phyloP scores from a whole-genome alignment of 2,797 vertebrate species.

The Ataeniobius toweri region DNA sequence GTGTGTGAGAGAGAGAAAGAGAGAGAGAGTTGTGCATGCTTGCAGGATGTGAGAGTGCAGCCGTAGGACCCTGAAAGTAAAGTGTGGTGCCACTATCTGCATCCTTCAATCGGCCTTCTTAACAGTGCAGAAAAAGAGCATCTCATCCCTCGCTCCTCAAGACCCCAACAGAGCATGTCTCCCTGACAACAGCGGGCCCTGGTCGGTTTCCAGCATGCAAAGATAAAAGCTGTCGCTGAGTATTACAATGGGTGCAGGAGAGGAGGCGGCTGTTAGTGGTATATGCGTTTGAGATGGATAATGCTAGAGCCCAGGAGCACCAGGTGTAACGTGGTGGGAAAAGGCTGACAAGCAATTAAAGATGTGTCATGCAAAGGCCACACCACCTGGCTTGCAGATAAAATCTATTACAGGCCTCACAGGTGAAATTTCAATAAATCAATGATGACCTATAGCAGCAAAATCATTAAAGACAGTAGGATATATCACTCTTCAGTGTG shows the following conservation, averaged over 20 bases:
- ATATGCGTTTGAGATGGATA: conserved; percentile 47
- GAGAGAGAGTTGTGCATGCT: conserved; percentile 57
- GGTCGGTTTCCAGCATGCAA: conserved; percentile 48
- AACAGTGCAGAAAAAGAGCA: conserved; percentile 59
- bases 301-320: conserved; percentile 28
- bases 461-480: conserved; percentile 17
- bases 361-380: conserved; percentile 42
- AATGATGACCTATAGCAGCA: conserved; percentile 34
- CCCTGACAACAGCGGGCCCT: conserved; percentile 64
- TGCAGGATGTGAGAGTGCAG: conserved; percentile 44
- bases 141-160: conserved; percentile 52
- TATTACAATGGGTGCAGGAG: background rate
- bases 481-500: conserved; percentile 8
- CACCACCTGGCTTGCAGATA: conserved; percentile 37
- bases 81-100: conserved; percentile 55
- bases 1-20: conserved; percentile 47
- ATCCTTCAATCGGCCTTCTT: conserved; percentile 47
- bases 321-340: conserved; percentile 28
- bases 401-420: conserved; percentile 34
- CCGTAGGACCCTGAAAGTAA: conserved; percentile 48
- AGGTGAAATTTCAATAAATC: conserved; percentile 36
- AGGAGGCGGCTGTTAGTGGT: conserved; percentile 18
- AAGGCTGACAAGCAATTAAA: conserved; percentile 43
- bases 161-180: conserved; percentile 68
- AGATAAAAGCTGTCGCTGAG: conserved; percentile 44